Percentiles rank a stretch among this genome's conserved stretches.
Conservation (phyloP, 2,888 invertebrate species). For the Willowsia nigromaculata region DNA sequence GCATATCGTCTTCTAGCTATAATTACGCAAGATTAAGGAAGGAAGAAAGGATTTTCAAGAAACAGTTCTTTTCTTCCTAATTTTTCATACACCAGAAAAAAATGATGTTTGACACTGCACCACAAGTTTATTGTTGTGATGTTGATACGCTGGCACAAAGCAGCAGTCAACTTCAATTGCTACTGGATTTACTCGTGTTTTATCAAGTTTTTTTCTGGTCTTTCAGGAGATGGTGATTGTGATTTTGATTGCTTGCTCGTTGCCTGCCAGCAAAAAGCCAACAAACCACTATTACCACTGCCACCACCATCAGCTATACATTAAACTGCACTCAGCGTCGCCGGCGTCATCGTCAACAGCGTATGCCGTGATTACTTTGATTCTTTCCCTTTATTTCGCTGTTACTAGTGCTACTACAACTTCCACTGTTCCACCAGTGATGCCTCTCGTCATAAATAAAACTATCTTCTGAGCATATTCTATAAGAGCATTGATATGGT, state of each 20-base stretch:
- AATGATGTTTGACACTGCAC: constrained; percentile 51
- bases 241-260: constrained; percentile 72
- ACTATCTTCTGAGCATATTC: too few relatives aligned
- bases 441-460: too few relatives aligned
- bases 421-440: background rate
- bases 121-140: constrained; percentile 56
- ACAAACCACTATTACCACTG: constrained; percentile 58
- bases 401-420: background rate
- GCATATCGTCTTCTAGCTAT: background rate
- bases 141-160: constrained; percentile 52
- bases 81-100: constrained; percentile 11
- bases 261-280: constrained; percentile 59
- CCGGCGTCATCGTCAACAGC: constrained; percentile 54
- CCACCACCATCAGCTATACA: constrained; percentile 44
- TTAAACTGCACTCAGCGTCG: constrained; percentile 46
- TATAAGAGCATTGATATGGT: constrained; percentile 18
- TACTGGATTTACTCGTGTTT: constrained; percentile 72
- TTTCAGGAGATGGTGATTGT: constrained; percentile 53
- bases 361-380: constrained; percentile 67
- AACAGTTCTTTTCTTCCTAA: background rate
- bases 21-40: constrained; percentile 50
- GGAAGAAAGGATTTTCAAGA: constrained; percentile 42
- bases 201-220: constrained; percentile 62
- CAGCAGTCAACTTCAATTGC: constrained; percentile 71
- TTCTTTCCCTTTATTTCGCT: constrained; percentile 6